Base-by-base conservation (phyloP, 1,140 invertebrate species). In the Physella acuta region DNA sequence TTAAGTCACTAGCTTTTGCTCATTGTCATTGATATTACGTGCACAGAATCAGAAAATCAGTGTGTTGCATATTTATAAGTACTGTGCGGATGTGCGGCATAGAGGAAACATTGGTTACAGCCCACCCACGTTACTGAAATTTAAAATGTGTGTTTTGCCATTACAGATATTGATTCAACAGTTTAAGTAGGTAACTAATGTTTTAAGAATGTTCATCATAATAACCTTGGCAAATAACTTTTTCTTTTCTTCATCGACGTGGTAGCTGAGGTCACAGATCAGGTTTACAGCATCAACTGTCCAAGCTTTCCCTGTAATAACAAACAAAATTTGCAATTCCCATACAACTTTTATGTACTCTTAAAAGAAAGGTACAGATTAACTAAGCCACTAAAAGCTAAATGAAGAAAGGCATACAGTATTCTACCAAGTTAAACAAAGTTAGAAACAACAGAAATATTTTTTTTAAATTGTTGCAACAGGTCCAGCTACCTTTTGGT, bases 401-500 rank as follows among this genome's bases (percentile, higher is more conserved):
- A n/a, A n/a, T n/a, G n/a, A n/a, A n/a, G n/a, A n/a, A n/a, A n/a
- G n/a, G n/a, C n/a, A n/a, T n/a, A n/a, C n/a, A n/a, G n/a, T n/a
- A 55, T 20, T 24, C 28, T 8, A 8, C 20, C 24, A 55, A 55
- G 24, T 8, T 14, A 55, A 24, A 55, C 11, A 55, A 55, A 55
- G 8, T 44, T 44, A 14, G 53, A 14, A 8, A 55, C 8, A 8
- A 55, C 28, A 55, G 20, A 24, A 55, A 14, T 55, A 11, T 24
- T 55, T 24, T 24, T 55, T 8, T 55, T 5, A 14, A 20, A 55
- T 8, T 14, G 20, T 24, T 30, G 24, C 8, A 55, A 44, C 39
- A 44, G 39, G 8, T 44, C 8, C 20, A 11, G 39, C 4, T 74
- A 79, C 76, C 73, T 56, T 51, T 71, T 14, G 79, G 76, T 36